These are phyloP conservation scores for Pristionchus fissidentatus DNA, from an alignment of 2,888 invertebrate genomes.

Conservation along the genomic window DNA sequence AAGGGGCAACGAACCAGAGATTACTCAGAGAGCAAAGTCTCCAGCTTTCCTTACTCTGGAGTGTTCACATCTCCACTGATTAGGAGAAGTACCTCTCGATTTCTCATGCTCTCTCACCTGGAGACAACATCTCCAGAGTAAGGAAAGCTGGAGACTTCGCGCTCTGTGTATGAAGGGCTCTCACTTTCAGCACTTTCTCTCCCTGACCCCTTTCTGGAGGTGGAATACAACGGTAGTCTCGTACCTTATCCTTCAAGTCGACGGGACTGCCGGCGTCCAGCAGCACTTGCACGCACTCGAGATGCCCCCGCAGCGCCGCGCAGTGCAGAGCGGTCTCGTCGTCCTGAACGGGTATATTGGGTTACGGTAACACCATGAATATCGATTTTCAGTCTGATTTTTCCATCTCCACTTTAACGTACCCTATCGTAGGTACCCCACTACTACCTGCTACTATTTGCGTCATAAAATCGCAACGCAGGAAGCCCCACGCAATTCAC, in stretches of 20 bases:
- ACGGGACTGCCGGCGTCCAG: slow-evolving; percentile 78
- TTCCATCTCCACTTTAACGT: neutral
- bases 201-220: neutral
- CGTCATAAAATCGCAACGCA: neutral
- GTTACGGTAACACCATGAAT: too few species aligned
- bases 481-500: neutral
- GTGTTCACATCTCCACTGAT: too few species aligned
- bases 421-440: neutral
- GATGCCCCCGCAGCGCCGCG: slow-evolving; percentile 79
- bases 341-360: slow-evolving; percentile 76
- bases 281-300: slow-evolving; percentile 79
- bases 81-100: too few species aligned
- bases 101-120: too few species aligned
- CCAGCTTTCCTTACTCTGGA: too few species aligned
- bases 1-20: too few species aligned
- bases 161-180: neutral
- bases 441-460: neutral
- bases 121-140: too few species aligned
- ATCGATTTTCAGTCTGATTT: too few species aligned
- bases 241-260: slow-evolving; percentile 78
- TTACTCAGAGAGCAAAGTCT: too few species aligned
- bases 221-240: neutral
- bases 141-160: too few species aligned
- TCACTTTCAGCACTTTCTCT: neutral
- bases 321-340: slow-evolving; percentile 80